phyloP scores from a whole-genome alignment of 2,113 vertebrate species.

The Pteropus alecto region DNA sequence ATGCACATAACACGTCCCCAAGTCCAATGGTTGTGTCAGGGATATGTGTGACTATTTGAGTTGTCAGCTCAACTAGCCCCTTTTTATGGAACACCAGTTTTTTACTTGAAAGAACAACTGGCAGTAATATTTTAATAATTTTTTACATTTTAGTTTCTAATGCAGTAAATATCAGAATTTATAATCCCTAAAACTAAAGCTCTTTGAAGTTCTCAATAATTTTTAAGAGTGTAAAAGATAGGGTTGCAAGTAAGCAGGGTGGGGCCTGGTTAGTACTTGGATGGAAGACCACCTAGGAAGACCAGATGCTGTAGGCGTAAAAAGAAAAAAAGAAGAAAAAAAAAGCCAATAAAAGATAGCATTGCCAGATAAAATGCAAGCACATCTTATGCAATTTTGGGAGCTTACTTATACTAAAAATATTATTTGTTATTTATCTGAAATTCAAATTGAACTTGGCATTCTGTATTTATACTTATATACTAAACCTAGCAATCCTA shows the following conservation, averaged over 20 bases:
- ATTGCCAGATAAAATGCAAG: background rate
- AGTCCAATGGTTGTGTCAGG: background rate
- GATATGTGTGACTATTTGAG: fast-evolving
- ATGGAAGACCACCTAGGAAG: too few species aligned
- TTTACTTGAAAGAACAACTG: background rate
- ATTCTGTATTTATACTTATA: background rate
- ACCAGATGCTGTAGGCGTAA: too few species aligned
- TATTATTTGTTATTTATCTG: background rate
- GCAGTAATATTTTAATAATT: background rate
- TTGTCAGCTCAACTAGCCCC: background rate
- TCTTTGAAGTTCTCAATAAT: background rate
- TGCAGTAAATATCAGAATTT: background rate
- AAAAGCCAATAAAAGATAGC: background rate
- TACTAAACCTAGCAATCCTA: background rate
- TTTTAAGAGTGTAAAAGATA: background rate
- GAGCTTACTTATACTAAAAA: background rate
- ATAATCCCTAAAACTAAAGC: background rate
- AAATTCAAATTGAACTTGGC: background rate
- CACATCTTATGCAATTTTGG: too few species aligned
- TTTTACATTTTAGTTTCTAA: background rate
- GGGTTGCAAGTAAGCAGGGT: background rate
- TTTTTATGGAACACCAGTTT: too few species aligned
- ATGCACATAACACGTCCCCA: too few species aligned
- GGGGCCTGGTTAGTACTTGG: too few species aligned
- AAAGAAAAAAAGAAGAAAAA: too few species aligned